A percentile compares a stretch with the other conserved stretches of the same genome.
Evolutionary conservation across 1,140 invertebrate genomes (phyloP).

Genomic region (Acromyrmex echinatior): DNA sequence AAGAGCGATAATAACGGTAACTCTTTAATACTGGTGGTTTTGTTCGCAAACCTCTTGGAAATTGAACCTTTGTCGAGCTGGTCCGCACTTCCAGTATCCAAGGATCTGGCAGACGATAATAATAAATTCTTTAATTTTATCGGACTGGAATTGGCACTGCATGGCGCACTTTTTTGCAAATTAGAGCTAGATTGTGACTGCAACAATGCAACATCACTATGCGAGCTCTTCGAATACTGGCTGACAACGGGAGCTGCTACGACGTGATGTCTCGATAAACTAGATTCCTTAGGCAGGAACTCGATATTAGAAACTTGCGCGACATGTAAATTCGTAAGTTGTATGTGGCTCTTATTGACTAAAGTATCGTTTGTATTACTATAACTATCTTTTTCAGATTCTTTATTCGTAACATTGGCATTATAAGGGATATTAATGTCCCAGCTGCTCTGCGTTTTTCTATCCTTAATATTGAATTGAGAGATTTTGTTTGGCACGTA

Average conservation of each 20-base stretch:
- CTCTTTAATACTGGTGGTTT: slow-evolving; percentile 77
- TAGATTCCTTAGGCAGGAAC: slow-evolving; percentile 14
- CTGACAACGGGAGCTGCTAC: not conserved
- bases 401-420: not conserved
- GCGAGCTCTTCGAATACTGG: not conserved
- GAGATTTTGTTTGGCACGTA: slow-evolving; percentile 70
- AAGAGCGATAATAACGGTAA: slow-evolving; percentile 82
- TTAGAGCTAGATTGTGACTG: slow-evolving; percentile 31
- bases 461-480: slow-evolving; percentile 55
- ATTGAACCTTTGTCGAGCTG: slow-evolving; percentile 41
- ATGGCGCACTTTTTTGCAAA: slow-evolving; percentile 47
- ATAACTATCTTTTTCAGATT: not conserved
- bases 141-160: slow-evolving; percentile 74
- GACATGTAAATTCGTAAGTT: slow-evolving; percentile 20
- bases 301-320: slow-evolving; percentile 34
- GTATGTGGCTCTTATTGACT: slow-evolving; percentile 26
- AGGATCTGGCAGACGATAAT: slow-evolving; percentile 61
- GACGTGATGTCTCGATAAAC: not conserved
- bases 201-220: not conserved
- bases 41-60: slow-evolving; percentile 28
- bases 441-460: slow-evolving; percentile 60
- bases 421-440: slow-evolving; percentile 36
- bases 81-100: slow-evolving; percentile 39
- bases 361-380: slow-evolving; percentile 19
- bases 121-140: slow-evolving; percentile 64